A percentile compares a stretch with the other conserved stretches of the same genome.
phyloP scores from a whole-genome alignment of 37 sponge, comb jelly and placozoan genomes.

The Cladorhizidae sp. region DNA sequence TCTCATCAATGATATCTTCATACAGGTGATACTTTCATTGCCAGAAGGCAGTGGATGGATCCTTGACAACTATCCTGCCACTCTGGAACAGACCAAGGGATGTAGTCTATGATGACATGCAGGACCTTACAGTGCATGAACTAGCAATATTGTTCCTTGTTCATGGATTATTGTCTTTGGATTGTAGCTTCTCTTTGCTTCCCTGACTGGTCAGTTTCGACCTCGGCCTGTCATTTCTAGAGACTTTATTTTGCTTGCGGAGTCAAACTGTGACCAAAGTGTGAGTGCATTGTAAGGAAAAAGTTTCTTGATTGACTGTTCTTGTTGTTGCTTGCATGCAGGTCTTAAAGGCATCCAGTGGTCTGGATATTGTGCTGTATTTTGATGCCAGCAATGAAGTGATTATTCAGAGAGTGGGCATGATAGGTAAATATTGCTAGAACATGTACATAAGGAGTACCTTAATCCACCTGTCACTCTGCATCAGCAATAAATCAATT shows the following conservation, averaged over 20 bases:
- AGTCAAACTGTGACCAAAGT: background rate
- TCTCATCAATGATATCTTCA: constrained; percentile 64
- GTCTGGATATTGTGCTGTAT: constrained; percentile 44
- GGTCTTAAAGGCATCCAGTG: constrained; percentile 62
- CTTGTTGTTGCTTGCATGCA: constrained; percentile 1
- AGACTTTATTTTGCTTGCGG: constrained; percentile 22
- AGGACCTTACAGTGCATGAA: background rate
- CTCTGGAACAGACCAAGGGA: constrained; percentile 83
- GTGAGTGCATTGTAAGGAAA: background rate
- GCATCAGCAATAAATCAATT: background rate
- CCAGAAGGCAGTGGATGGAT: constrained; percentile 85
- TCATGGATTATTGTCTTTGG: background rate
- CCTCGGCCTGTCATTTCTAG: constrained; percentile 9
- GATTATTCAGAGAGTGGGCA: constrained; percentile 63
- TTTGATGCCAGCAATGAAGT: constrained; percentile 54
- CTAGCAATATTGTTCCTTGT: background rate
- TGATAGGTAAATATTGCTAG: constrained; percentile 7
- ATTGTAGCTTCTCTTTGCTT: constrained; percentile 6
- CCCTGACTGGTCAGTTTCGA: constrained; percentile 16
- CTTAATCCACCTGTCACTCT: background rate
- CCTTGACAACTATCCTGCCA: constrained; percentile 86
- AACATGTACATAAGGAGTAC: no score
- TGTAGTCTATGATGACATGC: no score
- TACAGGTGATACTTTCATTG: constrained; percentile 57
- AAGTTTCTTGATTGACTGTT: background rate